A percentile compares a stretch with the other conserved stretches of the same genome.
Conservation (phyloP, 2,113 vertebrate species). For the Caretta caretta region DNA sequence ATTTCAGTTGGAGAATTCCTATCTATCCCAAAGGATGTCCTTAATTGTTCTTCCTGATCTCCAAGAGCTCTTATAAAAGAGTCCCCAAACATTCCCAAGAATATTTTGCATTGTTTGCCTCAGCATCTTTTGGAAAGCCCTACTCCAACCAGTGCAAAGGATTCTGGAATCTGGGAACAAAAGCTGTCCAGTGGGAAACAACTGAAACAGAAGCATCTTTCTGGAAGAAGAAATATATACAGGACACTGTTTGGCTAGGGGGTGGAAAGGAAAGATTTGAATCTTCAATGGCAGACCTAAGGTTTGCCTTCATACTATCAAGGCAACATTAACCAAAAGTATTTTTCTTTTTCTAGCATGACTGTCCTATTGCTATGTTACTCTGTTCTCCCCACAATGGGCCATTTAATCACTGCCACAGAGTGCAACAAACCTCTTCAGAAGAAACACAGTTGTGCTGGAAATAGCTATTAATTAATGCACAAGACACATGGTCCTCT, state of each 20-base stretch:
- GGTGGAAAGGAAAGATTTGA: not conserved
- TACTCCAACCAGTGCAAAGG: not conserved
- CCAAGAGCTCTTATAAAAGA: not conserved
- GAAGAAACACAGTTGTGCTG: not conserved
- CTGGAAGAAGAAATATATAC: not conserved
- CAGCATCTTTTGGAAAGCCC: not conserved
- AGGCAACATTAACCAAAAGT: not conserved
- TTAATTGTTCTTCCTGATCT: not conserved
- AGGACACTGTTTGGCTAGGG: not conserved
- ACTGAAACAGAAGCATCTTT: not conserved
- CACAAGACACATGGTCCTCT: not conserved
- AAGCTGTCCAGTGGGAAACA: not conserved
- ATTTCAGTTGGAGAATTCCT: not conserved
- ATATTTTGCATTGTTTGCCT: not conserved
- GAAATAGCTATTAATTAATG: not conserved
- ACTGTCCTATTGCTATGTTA: not conserved
- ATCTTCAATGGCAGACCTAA: not conserved
- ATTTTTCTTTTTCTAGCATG: not conserved
- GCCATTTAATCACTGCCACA: not conserved
- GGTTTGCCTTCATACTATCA: not conserved
- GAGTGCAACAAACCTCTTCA: not conserved
- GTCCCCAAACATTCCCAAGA: not conserved
- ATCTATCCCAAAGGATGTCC: not conserved
- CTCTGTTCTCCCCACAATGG: not conserved
- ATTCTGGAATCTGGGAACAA: constrained; percentile 18